Percentiles rank a stretch among this genome's conserved stretches.
Evolutionary conservation across 2,113 vertebrate species (phyloP).

Genomic region (Sturnus vulgaris): DNA sequence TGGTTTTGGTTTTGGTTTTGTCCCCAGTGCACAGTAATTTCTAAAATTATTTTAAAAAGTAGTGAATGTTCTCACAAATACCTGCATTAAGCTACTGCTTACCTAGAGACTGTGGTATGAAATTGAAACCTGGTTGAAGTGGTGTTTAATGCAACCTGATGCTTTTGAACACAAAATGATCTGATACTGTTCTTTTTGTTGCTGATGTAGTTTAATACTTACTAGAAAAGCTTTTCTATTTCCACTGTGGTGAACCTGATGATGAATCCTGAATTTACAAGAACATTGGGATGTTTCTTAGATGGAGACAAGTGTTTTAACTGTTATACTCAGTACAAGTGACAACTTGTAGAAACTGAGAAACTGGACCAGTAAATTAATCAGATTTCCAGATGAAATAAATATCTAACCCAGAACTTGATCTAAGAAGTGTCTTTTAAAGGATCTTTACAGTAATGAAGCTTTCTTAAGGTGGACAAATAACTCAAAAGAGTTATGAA

Average conservation of each 20-base stretch:
- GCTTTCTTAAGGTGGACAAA: not conserved
- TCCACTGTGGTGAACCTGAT: not conserved
- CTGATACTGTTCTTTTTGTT: not conserved
- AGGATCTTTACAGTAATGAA: not conserved
- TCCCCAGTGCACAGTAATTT: not conserved
- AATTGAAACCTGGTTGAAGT: not conserved
- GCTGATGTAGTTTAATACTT: not conserved
- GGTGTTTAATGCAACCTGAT: not conserved
- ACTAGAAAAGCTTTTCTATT: not conserved
- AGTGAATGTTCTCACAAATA: not conserved
- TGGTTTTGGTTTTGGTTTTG: not conserved
- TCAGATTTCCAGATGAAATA: not conserved
- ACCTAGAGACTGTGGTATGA: not conserved
- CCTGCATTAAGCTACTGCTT: not conserved
- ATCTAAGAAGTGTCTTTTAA: not conserved
- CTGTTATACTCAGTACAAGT: not conserved
- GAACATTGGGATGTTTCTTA: not conserved
- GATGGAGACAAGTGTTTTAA: not conserved
- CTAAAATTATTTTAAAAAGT: not conserved
- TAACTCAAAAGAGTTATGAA: not conserved
- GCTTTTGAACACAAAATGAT: not conserved
- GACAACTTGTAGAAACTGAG: not conserved
- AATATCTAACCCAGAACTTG: not conserved
- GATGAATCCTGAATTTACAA: not conserved
- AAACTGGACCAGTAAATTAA: not conserved